Evolutionary conservation across 1,140 invertebrate genomes (phyloP).

Genomic region (Brachionus angularis): DNA sequence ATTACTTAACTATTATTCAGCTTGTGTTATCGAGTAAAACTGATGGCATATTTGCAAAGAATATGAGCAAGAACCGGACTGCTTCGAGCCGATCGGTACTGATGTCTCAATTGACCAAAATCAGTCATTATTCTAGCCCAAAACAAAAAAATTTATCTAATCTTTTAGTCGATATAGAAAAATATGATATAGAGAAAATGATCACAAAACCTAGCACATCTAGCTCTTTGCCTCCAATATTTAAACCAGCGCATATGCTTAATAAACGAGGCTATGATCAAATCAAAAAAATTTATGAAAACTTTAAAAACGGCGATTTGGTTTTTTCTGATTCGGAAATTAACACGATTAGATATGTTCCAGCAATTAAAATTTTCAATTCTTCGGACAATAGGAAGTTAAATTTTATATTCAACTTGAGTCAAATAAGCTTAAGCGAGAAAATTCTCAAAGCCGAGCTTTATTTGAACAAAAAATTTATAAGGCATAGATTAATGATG

Average conservation of each 20-base stretch:
- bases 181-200: slow-evolving; percentile 13
- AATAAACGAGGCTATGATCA: slow-evolving; percentile 1
- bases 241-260: slow-evolving; percentile 9
- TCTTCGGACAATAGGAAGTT: background rate
- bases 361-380: background rate
- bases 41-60: too few species aligned
- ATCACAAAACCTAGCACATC: background rate
- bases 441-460: slow-evolving; percentile 5
- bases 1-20: too few species aligned
- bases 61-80: too few species aligned
- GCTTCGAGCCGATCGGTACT: too few species aligned
- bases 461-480: background rate
- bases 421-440: background rate
- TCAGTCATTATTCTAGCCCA: too few species aligned
- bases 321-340: background rate
- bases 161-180: background rate
- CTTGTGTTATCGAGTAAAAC: too few species aligned
- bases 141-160: too few species aligned
- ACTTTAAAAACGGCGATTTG: background rate
- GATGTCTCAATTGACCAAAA: too few species aligned
- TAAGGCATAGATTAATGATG: background rate
- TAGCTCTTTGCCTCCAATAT: background rate
- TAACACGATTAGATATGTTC: slow-evolving; percentile 18
- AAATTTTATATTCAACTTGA: slow-evolving; percentile 3
- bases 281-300: slow-evolving; percentile 9